phyloP scores from a whole-genome alignment of 37 sponge, comb jelly and placozoan species.

The Theonella swinhoei region DNA sequence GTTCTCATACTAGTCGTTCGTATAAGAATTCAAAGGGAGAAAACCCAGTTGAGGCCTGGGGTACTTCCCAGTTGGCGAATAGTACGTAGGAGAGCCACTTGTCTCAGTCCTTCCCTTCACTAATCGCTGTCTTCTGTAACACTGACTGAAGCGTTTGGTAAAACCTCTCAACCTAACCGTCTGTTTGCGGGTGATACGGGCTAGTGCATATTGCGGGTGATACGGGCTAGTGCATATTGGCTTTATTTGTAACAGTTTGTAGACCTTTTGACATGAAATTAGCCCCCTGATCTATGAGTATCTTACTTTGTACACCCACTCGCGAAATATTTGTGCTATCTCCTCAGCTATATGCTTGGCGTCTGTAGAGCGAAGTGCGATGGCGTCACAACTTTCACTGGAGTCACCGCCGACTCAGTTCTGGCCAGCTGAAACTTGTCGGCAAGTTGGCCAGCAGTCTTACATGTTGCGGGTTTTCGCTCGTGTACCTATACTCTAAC shows the following conservation, averaged over 20 bases:
- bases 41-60: slow-evolving; percentile 50
- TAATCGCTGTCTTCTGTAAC: neutral
- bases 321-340: slow-evolving; percentile 26
- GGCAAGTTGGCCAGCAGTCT: neutral
- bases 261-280: slow-evolving; percentile 57
- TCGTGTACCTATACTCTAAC: neutral
- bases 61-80: slow-evolving; percentile 51
- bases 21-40: slow-evolving; percentile 53
- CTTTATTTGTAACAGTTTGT: slow-evolving; percentile 20
- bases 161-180: slow-evolving; percentile 47
- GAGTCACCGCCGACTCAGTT: slow-evolving; percentile 24
- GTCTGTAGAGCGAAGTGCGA: slow-evolving; percentile 36
- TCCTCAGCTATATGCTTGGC: slow-evolving; percentile 40
- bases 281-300: slow-evolving; percentile 34
- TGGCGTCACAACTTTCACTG: slow-evolving; percentile 23
- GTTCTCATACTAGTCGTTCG: slow-evolving; percentile 15
- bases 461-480: neutral
- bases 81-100: slow-evolving; percentile 18
- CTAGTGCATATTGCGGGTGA: slow-evolving; percentile 49
- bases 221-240: slow-evolving; percentile 47
- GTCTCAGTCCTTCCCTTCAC: slow-evolving; percentile 3
- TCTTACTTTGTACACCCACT: slow-evolving; percentile 42
- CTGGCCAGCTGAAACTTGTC: neutral
- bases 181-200: slow-evolving; percentile 56
- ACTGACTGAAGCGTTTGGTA: slow-evolving; percentile 37